Percentiles rank a stretch among this genome's conserved stretches.
phyloP scores from a whole-genome alignment of 2,797 vertebrate genomes.

The Parotocinclus haroldoi region DNA sequence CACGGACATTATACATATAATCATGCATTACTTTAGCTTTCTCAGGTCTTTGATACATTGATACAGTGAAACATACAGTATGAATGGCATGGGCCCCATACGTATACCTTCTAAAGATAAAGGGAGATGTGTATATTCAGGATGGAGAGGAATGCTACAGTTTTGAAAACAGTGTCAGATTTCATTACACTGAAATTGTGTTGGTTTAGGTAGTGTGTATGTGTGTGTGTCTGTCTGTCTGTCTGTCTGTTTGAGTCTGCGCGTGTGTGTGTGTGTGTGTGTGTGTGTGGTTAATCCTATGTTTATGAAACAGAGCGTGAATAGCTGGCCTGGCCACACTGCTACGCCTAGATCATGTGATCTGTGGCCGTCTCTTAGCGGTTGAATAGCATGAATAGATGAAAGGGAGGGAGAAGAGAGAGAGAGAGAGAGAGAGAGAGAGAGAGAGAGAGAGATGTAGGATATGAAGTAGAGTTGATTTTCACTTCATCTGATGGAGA shows the following conservation, averaged over 20 bases:
- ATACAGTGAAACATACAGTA: too few species aligned
- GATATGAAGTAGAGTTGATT: not conserved
- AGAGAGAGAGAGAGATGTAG: not conserved
- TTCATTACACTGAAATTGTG: constrained; percentile 35
- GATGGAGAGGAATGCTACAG: constrained; percentile 33
- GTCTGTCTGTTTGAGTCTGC: constrained; percentile 36
- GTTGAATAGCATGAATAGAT: constrained; percentile 12
- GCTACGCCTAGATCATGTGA: constrained; percentile 31
- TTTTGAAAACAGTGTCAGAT: constrained; percentile 49
- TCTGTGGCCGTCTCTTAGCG: constrained; percentile 41
- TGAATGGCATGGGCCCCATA: too few species aligned
- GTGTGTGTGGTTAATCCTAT: constrained; percentile 45
- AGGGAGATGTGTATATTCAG: not conserved
- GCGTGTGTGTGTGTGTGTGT: constrained; percentile 18
- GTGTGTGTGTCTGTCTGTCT: constrained; percentile 5
- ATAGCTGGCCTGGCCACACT: constrained; percentile 31
- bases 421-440: not conserved
- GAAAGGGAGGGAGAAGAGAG: not conserved
- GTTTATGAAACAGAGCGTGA: constrained; percentile 52
- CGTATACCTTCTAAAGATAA: not conserved
- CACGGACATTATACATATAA: too few species aligned
- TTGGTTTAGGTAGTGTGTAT: constrained; percentile 34
- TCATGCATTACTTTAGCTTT: too few species aligned
- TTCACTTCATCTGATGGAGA: constrained; percentile 18
- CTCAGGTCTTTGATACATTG: too few species aligned